These are phyloP conservation scores for Gari tellinella DNA, from an alignment of 2,888 invertebrate genomes.

Conservation along the genomic window DNA sequence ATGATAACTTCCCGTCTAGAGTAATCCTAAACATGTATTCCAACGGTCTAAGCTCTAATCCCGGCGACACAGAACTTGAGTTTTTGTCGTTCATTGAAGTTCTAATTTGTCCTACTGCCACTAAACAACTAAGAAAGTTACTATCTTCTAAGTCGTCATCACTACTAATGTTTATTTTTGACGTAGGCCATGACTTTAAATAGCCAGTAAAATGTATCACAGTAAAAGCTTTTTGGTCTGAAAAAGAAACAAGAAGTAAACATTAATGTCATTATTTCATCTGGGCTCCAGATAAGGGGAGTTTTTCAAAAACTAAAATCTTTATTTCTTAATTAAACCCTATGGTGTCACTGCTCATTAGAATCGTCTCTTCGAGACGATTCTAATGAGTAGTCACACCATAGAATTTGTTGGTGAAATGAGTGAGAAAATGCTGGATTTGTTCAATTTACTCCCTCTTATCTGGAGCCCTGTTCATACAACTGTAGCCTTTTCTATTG, in stretches of 20 bases:
- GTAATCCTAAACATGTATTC: conserved; percentile 93
- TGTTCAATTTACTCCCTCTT: too few relatives aligned
- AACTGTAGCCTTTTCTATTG: too few relatives aligned
- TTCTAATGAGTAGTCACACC: too few relatives aligned
- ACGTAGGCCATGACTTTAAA: conserved; percentile 95
- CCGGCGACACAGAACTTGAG: conserved; percentile 56
- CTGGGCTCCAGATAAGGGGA: too few relatives aligned
- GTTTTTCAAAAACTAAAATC: too few relatives aligned
- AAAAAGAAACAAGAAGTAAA: conserved; percentile 50
- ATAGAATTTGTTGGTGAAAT: too few relatives aligned
- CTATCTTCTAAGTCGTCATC: conserved; percentile 88
- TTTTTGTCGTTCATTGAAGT: conserved; percentile 86
- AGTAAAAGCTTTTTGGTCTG: conserved; percentile 91
- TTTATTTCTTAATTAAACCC: too few relatives aligned
- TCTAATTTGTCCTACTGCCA: conserved; percentile 91
- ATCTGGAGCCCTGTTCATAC: too few relatives aligned
- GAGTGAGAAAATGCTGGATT: too few relatives aligned
- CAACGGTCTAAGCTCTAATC: conserved; percentile 73
- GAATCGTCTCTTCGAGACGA: too few relatives aligned
- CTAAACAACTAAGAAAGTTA: conserved; percentile 92
- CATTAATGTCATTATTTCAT: too few relatives aligned
- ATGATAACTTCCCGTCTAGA: conserved; percentile 95
- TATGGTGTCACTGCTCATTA: too few relatives aligned
- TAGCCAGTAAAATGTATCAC: conserved; percentile 97
- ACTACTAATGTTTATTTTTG: conserved; percentile 90